Evolutionary conservation across 2,113 vertebrate genomes (phyloP), one percentile per base, ranked within the genome.

Genomic region (Nansenia antarctica): DNA sequence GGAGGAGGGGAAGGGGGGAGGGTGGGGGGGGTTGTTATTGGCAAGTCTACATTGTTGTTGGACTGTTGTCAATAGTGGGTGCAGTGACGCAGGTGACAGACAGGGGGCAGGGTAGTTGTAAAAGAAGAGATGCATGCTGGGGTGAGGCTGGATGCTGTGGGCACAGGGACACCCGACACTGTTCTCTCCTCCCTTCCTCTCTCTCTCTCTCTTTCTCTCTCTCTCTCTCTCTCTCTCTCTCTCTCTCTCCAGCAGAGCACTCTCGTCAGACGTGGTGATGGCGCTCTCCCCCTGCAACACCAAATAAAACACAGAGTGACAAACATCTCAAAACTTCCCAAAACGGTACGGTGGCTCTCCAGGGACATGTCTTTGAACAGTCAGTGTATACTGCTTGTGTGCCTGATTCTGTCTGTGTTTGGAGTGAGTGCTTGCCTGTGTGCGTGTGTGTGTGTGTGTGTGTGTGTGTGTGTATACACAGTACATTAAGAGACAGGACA

Each of bases 81-180:
- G 22, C 47, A 59, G 69, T 67, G 84, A 75, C 37, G 22, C 15
- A 65, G 64, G 65, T 68, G 42, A 62, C 39, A 65, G 70, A 80
- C 66, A 35, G 62, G 68, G 77, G 79, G 68, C 62, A n/a, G 1
- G 76, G 72, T 67, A 63, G 72, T 37, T 59, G 72, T 71, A 66
- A 58, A 77, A 77, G 80, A 74, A 85, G 79, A 85, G 83, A 74
- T 76, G 84, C 86, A 86, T 90, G 90, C 89, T 87, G 82, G 82
- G 66, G 77, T 70, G 74, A 71, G 68, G 73, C 76, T 73, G 81
- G 80, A 68, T 58, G 69, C 72, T 32, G 60, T n/a, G 52, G 64
- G 66, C 65, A 55, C 68, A 61, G 68, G 74, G 65, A 62, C 73
- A 57, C 69, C 65, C 45, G 27, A 24, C 32, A 69, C 70, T 81